These are phyloP conservation scores for Nemurella pictetii DNA, from an alignment of 2,888 invertebrate species.

Conservation along the genomic window DNA sequence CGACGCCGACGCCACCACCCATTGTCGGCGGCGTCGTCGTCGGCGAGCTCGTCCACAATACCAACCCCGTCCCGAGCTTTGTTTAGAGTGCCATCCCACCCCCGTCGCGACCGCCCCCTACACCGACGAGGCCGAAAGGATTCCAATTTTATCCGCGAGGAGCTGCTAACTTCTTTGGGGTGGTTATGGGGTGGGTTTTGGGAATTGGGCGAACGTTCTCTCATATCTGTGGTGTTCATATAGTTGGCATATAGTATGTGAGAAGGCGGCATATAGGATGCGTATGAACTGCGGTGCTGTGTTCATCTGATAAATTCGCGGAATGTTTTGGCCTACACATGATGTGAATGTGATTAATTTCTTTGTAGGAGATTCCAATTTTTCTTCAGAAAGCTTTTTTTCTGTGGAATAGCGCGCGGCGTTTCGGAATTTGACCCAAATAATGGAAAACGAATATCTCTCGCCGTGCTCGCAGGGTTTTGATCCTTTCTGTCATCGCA, in stretches of 20 bases:
- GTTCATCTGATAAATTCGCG: neutral
- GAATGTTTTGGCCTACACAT: neutral
- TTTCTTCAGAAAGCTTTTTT: no score
- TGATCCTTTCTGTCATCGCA: no score
- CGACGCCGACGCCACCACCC: neutral
- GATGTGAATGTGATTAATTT: neutral
- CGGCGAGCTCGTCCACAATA: no score
- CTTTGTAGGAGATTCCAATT: neutral
- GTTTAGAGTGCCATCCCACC: constrained; percentile 13
- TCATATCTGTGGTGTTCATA: neutral
- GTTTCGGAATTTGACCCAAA: neutral
- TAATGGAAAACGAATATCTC: no score
- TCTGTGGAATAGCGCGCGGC: no score
- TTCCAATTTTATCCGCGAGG: constrained; percentile 4
- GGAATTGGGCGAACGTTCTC: neutral
- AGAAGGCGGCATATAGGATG: neutral
- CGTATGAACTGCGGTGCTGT: neutral
- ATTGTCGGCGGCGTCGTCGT: neutral
- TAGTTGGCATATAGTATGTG: neutral
- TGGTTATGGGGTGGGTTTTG: neutral
- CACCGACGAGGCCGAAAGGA: neutral
- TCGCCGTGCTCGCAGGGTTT: no score
- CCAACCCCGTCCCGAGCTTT: neutral
- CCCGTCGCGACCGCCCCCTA: neutral
- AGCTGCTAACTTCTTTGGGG: neutral